Base-by-base conservation (phyloP, 92 coral and sea anemone genomes). In the Bergia puertoricense region DNA sequence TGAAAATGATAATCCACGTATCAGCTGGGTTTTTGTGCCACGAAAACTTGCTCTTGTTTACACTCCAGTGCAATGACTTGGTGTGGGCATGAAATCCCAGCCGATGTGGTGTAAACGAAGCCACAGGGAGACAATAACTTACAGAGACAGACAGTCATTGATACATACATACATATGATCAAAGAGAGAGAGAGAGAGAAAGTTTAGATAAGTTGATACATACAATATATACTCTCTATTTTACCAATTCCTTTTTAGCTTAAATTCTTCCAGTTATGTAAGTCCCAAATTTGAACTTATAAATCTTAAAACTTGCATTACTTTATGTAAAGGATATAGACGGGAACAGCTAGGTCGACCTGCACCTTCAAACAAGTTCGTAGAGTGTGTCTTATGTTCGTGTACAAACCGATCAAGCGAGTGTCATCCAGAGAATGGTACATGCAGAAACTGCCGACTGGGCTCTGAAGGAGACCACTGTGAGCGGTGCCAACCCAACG, bases 381-480 rank as follows among this genome's bases (percentile, higher is more conserved):
- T 45, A 39, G 84, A 56, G 77, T 96, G 99, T 85, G 90, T 46
- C 30, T 92, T 84, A 8, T 97, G 99, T 68, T 86, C 94, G 11
- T 97, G 99, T 80, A 92, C 88, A 18, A 82, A 86, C 76, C 96
- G 99, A 56, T 97, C 99, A 69, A 72, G 77, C 6, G 91, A 91
- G 9, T 97, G 99, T 69, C 85, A 92, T 39, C 92, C 92, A 54
- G 99, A 95, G 92, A 90, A 91, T 62, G 96, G 99, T 8, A 80
- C 74, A 51, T 97, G 99, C 75, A 81, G 68, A 5, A 89, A 94
- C 94, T 97, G 99, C 89, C 92, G 99, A 72, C 88, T 91, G 37
- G 98, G 98, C 71, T 94, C 99, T 45, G 88, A 81, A 84, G 99
- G 99, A 67, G 41, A 87, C 51, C 78, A 75, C 89, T 97, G 99